Percentiles rank a stretch among this genome's conserved stretches.
Conservation (phyloP, 2,797 vertebrate genomes). For the Etheostoma nigrum region DNA sequence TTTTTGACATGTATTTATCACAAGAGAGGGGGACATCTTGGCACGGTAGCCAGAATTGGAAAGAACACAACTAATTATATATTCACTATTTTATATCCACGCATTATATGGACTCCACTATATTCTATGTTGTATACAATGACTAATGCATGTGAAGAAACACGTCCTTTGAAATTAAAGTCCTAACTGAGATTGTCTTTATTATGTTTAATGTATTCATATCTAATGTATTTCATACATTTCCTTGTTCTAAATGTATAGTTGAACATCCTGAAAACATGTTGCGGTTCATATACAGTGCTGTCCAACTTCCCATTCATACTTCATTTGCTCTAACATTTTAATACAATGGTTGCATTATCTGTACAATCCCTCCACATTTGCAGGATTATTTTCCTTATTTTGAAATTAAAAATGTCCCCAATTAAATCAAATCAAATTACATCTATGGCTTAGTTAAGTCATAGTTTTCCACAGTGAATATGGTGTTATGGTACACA, state of each 20-base stretch:
- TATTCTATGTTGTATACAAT: not conserved
- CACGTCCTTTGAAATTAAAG: not conserved
- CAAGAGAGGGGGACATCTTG: not conserved
- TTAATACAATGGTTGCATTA: not conserved
- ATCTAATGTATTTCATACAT: not conserved
- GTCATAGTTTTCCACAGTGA: too few relatives aligned
- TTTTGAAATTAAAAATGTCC: not conserved
- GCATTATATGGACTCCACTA: not conserved
- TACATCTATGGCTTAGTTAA: not conserved
- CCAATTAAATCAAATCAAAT: not conserved
- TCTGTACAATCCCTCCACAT: not conserved
- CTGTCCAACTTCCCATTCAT: not conserved
- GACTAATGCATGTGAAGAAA: not conserved
- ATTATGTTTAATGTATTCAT: not conserved
- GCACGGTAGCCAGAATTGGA: not conserved
- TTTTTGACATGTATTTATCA: slow-evolving; percentile 8
- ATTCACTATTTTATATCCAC: not conserved
- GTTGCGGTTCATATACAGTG: not conserved
- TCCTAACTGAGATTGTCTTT: not conserved
- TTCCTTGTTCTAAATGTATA: not conserved
- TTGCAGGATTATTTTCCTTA: not conserved
- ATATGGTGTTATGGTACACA: too few relatives aligned
- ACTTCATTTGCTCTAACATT: not conserved
- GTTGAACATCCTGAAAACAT: not conserved
- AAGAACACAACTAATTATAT: not conserved